Evolutionary conservation across 2,888 invertebrate genomes (phyloP), one percentile per base, ranked within the genome.

Genomic region (Leptodirus hochenwartii): DNA sequence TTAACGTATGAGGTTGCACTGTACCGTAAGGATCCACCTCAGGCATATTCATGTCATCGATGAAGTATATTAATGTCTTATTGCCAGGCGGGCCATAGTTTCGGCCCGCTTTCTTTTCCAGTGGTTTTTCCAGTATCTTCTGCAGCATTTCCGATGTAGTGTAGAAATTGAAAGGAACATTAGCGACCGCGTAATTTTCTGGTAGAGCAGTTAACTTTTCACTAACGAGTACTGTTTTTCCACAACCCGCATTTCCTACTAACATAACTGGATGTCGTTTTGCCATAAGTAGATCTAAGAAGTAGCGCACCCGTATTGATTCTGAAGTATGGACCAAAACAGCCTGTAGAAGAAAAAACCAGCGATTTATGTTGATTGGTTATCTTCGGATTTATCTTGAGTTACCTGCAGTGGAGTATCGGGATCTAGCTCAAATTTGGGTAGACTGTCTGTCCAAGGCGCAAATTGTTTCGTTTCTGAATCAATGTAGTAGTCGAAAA

Each of bases 41-140:
- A 2, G 95, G 93, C 91, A 95, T 95, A 50, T 95, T 95, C 78
- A 95, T 79, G 47, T 95, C 95, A 48, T 95, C 95, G 35, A 95
- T 78, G 49, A 95, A 95, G 53, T 91, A 95, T 37, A 95, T 73
- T 23, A 95, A 61, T 0, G 80, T 82, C 56, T 91, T 90, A 45
- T 76, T 90, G 9, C 93, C 91, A 0, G 91, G 91, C 9, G 95
- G 95, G 0, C 91, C 95, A 47, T 79, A 95, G 58, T 91, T 93
- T 38, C 90, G 64, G 1, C 60, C 64, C 6, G 93, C 93, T 54
- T 95, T 95, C 60, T 95, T 95, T 53, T 95, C 95, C 34, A 95
- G 53, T 4, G 91, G 87, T 49, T 87, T 90, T 51, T 95, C 95
- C 32, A 95, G 56, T 29, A 91, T 79, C 50, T 85, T 82, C 50